These are phyloP conservation scores for Dromiciops gliroides DNA, from an alignment of 2,113 vertebrate species.

Conservation along the genomic window DNA sequence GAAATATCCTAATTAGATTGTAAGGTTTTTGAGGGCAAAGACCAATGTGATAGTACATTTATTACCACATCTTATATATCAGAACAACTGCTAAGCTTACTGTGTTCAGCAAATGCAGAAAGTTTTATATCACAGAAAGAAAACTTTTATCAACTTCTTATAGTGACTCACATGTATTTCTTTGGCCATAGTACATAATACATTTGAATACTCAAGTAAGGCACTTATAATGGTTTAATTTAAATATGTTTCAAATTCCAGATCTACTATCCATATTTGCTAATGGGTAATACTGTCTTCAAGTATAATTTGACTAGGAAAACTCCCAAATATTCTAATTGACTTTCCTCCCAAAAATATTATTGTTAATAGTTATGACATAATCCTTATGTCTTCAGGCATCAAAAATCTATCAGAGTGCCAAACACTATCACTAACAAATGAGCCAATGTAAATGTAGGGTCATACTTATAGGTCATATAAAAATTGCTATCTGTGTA, in stretches of 20 bases:
- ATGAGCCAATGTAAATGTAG: constrained; percentile 24
- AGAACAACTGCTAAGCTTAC: background rate
- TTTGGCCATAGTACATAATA: background rate
- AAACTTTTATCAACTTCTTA: background rate
- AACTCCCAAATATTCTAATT: background rate
- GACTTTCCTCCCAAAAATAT: background rate
- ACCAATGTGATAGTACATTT: background rate
- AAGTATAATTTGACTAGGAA: background rate
- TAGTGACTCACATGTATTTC: background rate
- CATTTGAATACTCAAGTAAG: background rate
- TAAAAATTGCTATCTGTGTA: constrained; percentile 37
- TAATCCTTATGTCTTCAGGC: background rate
- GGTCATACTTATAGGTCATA: constrained; percentile 30
- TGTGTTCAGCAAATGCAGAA: background rate
- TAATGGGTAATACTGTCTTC: background rate
- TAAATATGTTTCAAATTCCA: background rate
- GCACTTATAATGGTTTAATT: background rate
- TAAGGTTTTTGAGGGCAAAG: background rate
- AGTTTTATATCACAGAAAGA: background rate
- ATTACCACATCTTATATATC: background rate
- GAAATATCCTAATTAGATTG: background rate
- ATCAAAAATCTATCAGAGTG: background rate
- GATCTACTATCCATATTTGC: background rate
- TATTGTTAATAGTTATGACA: background rate
- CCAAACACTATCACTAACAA: constrained; percentile 18